Evolutionary conservation across 2,113 vertebrate species (phyloP).

Genomic region (Pantherophis guttatus): DNA sequence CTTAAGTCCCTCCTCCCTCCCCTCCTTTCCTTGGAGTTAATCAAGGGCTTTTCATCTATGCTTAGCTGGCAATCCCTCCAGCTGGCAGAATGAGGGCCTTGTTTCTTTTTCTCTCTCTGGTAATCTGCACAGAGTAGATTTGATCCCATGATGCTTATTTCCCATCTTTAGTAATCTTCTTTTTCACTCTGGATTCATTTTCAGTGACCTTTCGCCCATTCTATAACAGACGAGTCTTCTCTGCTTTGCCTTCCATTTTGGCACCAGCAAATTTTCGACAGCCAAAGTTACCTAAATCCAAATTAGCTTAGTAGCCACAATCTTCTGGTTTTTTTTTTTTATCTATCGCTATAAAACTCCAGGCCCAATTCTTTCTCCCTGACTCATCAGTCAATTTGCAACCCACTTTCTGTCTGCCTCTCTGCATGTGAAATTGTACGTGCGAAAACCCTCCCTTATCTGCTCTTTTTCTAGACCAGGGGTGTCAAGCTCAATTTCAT

Average conservation of each 20-base stretch:
- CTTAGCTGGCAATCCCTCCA: background rate
- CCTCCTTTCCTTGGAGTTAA: background rate
- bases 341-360: background rate
- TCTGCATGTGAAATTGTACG: background rate
- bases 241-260: background rate
- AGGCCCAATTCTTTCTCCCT: background rate
- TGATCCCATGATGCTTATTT: background rate
- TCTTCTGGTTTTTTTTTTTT: background rate
- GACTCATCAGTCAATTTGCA: background rate
- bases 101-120: background rate
- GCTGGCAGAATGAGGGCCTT: background rate
- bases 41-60: background rate
- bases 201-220: background rate
- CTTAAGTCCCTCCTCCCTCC: background rate
- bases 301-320: background rate
- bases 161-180: background rate
- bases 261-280: background rate
- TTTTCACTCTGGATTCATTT: background rate
- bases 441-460: background rate
- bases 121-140: background rate
- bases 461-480: background rate
- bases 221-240: background rate
- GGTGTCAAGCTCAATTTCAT: too few relatives aligned
- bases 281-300: background rate
- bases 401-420: background rate